Base-by-base conservation (phyloP, 2,888 invertebrate genomes). In the Dolichomitus sp. region DNA sequence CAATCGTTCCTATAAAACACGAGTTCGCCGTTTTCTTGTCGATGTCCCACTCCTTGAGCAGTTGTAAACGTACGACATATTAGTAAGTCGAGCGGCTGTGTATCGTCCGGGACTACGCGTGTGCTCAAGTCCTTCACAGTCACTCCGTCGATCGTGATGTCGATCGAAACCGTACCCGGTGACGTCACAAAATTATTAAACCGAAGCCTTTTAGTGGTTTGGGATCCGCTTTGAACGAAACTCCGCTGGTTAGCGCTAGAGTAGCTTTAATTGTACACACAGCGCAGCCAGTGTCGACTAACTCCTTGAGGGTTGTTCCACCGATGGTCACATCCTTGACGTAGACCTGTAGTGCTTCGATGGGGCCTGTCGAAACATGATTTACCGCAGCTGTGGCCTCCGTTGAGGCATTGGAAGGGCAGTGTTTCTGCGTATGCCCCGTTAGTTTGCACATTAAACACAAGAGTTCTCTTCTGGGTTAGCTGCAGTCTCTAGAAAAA, bases 191-290 rank as follows among this genome's bases (percentile, higher is more conserved):
- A 1, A 11, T 40, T 1, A 63, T 12, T 19, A 52, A 63, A 12
- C 74, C 76, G 30, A 65, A 76, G 37, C 57, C 42, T n/a, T 40
- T 54, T 9, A 76, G 11, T 1, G 48, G n/a, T 7, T 65, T 40
- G 5, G 65, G 42, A 11, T 2, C 45, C 1, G 45, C 1, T 0
- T 65, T 27, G 45, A 65, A 65, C 3, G 65, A 1, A 5, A 65
- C 45, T 1, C 45, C 45, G 2, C 33, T 7, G 23, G 23, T 9
- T 12, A 63, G 19, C 17, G 40, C 63, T 23, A 42, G 42, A 1
- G 72, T 66, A 0, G 69, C 61, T 17, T 78, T 81, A 0, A 81
- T 73, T 0, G 69, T 72, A 23, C 81, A 80, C n/a, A 33, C 57
- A 17, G 79, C 59, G 37, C 73, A 57, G 7, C 73, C 79, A 3